A percentile compares a stretch with the other conserved stretches of the same genome.
Evolutionary conservation across 2,113 vertebrate genomes (phyloP).

Genomic region (Hucho hucho): DNA sequence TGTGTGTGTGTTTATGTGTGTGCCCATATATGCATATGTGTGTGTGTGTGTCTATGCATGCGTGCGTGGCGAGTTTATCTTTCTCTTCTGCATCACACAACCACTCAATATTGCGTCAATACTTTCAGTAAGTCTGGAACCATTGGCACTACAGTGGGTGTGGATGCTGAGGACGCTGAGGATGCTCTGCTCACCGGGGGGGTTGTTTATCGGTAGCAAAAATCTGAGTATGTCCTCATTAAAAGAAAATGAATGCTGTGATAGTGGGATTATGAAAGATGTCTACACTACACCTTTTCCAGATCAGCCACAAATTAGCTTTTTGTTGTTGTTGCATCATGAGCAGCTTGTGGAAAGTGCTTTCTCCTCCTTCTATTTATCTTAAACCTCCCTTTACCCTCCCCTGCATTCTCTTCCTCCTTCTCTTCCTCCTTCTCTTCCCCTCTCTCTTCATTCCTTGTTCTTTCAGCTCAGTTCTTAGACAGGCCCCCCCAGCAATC

Average conservation of each 20-base stretch:
- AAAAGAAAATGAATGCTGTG: slow-evolving; percentile 2
- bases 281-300: background rate
- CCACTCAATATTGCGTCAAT: slow-evolving; percentile 37
- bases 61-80: background rate
- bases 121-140: slow-evolving; percentile 23
- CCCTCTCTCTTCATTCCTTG: slow-evolving; percentile 14
- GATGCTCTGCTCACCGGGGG: slow-evolving; percentile 4
- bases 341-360: background rate
- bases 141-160: slow-evolving; percentile 30
- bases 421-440: background rate
- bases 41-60: background rate
- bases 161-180: slow-evolving; percentile 23
- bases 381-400: background rate
- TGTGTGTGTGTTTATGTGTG: slow-evolving; percentile 1
- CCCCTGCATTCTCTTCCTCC: too few species aligned
- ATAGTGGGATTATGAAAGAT: background rate
- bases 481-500: slow-evolving; percentile 40
- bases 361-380: background rate
- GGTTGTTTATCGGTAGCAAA: background rate
- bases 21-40: slow-evolving; percentile 2
- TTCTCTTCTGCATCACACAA: background rate
- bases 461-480: slow-evolving; percentile 23
- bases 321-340: background rate
- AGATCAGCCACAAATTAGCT: background rate
- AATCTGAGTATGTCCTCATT: slow-evolving; percentile 54